Conservation (phyloP, 1,140 invertebrate genomes). For the Drosophila ananassae region DNA sequence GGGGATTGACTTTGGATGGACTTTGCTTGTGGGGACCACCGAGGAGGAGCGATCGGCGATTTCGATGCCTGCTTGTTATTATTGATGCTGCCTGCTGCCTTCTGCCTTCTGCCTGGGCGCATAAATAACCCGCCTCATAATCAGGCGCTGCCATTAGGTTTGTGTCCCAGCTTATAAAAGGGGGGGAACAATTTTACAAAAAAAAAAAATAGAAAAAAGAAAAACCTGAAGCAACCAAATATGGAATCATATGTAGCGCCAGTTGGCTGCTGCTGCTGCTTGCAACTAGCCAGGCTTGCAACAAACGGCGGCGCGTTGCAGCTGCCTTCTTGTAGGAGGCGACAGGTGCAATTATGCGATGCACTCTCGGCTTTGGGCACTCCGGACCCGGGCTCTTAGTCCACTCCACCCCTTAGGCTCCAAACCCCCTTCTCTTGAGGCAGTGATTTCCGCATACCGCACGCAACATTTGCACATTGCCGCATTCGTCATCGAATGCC, state of each 20-base stretch:
- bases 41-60: conserved; percentile 64
- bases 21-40: conserved; percentile 48
- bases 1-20: background rate
- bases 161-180: conserved; percentile 48
- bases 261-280: conserved; percentile 17
- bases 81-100: conserved; percentile 58
- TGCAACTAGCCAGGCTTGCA: conserved; percentile 6
- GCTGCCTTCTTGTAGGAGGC: conserved; percentile 65
- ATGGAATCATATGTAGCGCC: conserved; percentile 65
- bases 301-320: conserved; percentile 29
- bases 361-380: background rate
- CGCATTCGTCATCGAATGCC: conserved; percentile 20
- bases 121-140: conserved; percentile 71
- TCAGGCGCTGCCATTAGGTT: conserved; percentile 59
- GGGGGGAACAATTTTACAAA: background rate
- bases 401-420: background rate
- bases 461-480: conserved; percentile 45
- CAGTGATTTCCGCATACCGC: conserved; percentile 69
- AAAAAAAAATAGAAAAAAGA: conserved; percentile 4
- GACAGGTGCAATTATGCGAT: conserved; percentile 75
- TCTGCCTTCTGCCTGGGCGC: conserved; percentile 19
- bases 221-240: conserved; percentile 52
- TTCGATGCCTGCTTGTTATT: conserved; percentile 68
- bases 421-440: conserved; percentile 5
- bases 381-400: conserved; percentile 11